Base-by-base conservation (phyloP, 2,113 vertebrate genomes). In the Nasalis larvatus region DNA sequence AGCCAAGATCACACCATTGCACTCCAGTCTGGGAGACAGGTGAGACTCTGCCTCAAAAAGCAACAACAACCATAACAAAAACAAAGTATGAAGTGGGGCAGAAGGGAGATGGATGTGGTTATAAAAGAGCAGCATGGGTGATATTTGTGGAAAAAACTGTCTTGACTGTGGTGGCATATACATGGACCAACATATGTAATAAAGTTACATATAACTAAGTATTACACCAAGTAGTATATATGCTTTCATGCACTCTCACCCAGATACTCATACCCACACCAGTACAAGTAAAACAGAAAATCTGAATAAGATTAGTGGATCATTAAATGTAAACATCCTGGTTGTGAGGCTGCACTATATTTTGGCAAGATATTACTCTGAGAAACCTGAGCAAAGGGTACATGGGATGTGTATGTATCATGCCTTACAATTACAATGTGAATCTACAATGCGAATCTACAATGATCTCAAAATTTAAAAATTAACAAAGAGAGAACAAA, bases 401-500 rank as follows among this genome's bases (percentile, higher is more conserved):
- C 3, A 68, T 1, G 14, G 10, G 32, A 56, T 71, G 12, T 92
- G 8, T 94, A 14, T 89, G 4, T 81, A 74, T 83, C 89, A 21
- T 45, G 74, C 69, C 58, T 88, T 82, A 73, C 25, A 82, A 56
- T 18, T 58, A 8, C 14, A 63, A 27, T 47, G 12, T 52, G 45
- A 74, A 85, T 92, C 56, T 56, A 81, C 16, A 77, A 49, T 42
- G 37, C 0, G 3, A 14, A 49, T 49, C 54, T 54, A 81, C 16
- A 82, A 49, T 42, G 37, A 92, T 71, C 27, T 71, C 25, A 91
- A 94, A 92, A 66, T 23, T 63, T 63, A 12, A 86, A 85, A 83
- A 54, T 81, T 85, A 60, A 89, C 30, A 87, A 37, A 86, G 69
- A 85, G 42, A 80, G 7, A 96, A 77, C 77, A 90, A 84, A 97